Percentiles rank a stretch among this genome's conserved stretches.
phyloP scores from a whole-genome alignment of 1,140 invertebrate species.

The Lepidotrigona ventralis region DNA sequence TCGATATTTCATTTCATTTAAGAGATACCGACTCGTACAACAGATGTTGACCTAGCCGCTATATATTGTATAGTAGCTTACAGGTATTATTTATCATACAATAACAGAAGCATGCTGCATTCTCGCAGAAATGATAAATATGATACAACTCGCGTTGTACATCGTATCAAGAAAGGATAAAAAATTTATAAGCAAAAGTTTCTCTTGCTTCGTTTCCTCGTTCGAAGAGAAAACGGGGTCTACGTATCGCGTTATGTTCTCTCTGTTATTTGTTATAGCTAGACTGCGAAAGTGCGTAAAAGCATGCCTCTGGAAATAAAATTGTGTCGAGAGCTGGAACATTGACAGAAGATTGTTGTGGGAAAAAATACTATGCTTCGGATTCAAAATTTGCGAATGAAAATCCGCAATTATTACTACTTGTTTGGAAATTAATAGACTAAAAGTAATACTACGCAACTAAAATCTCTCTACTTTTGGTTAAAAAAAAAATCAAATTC shows the following conservation, averaged over 20 bases:
- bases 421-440: too few relatives aligned
- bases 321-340: too few relatives aligned
- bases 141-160: neutral
- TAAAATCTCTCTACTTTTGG: too few relatives aligned
- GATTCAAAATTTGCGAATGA: too few relatives aligned
- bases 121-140: neutral
- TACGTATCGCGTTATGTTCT: too few relatives aligned
- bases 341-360: too few relatives aligned
- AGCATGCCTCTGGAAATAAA: too few relatives aligned
- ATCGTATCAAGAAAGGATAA: neutral
- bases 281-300: too few relatives aligned
- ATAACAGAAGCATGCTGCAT: neutral
- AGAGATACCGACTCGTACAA: neutral
- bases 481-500: neutral
- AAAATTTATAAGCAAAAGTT: neutral
- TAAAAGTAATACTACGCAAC: too few relatives aligned
- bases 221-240: neutral
- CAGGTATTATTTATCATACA: conserved; percentile 6
- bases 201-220: neutral
- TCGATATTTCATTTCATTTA: conserved; percentile 15
- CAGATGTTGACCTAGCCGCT: neutral
- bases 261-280: neutral
- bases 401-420: too few relatives aligned
- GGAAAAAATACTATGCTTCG: too few relatives aligned
- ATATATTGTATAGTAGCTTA: conserved; percentile 3